A percentile compares a stretch with the other conserved stretches of the same genome.
Conservation (phyloP, 2,888 invertebrate species). For the Actias luna region DNA sequence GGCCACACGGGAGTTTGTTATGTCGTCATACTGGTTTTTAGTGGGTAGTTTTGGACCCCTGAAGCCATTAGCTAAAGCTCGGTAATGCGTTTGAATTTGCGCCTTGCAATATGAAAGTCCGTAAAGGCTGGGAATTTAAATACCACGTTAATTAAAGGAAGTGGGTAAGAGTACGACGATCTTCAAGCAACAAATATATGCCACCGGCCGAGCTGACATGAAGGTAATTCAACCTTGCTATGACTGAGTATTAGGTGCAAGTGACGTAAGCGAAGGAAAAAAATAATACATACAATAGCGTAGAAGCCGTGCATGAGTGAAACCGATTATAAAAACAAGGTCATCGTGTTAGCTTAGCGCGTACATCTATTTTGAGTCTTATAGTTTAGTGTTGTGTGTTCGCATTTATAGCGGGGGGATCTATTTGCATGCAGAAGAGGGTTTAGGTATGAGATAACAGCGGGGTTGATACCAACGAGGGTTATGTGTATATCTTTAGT, state of each 20-base stretch:
- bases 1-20: too few relatives aligned
- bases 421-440: not conserved
- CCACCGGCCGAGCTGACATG: not conserved
- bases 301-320: conserved; percentile 8
- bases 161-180: too few relatives aligned
- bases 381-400: not conserved
- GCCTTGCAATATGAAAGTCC: too few relatives aligned
- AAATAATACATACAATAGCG: not conserved
- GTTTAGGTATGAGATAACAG: not conserved
- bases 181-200: not conserved
- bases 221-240: not conserved
- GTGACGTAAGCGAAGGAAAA: conserved; percentile 6
- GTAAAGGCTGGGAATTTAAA: too few relatives aligned
- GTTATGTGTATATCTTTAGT: too few relatives aligned
- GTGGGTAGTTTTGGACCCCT: too few relatives aligned
- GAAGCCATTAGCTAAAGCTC: too few relatives aligned
- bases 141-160: too few relatives aligned
- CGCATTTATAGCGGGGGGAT: not conserved
- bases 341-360: conserved; percentile 3
- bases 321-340: conserved; percentile 7
- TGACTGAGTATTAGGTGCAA: not conserved
- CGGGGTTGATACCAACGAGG: too few relatives aligned
- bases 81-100: too few relatives aligned
- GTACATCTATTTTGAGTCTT: not conserved
- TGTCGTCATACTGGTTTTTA: too few relatives aligned